phyloP scores from a whole-genome alignment of 2,797 vertebrate species.

The Neoniphon sammara region DNA sequence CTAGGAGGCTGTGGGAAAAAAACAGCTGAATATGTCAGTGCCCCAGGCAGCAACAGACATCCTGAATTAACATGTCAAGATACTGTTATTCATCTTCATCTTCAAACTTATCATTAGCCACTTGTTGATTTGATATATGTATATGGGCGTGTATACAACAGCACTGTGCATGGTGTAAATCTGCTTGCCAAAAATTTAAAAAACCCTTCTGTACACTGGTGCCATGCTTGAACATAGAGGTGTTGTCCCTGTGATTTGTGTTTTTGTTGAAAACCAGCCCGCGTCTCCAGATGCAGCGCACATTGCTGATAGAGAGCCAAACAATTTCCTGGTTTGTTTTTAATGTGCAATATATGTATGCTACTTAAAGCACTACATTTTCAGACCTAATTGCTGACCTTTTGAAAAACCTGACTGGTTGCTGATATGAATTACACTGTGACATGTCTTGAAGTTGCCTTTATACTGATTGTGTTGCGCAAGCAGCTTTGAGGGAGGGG shows the following conservation, averaged over 20 bases:
- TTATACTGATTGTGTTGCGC: conserved; percentile 66
- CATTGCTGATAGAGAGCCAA: conserved; percentile 59
- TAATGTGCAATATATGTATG: conserved; percentile 59
- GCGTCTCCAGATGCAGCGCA: conserved; percentile 59
- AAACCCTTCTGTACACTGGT: conserved; percentile 55
- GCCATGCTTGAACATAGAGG: conserved; percentile 65
- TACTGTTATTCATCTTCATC: conserved; percentile 36
- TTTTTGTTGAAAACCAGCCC: conserved; percentile 64
- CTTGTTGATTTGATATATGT: conserved; percentile 63
- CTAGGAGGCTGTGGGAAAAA: conserved; percentile 7
- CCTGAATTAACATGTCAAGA: conserved; percentile 25
- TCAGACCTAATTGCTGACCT: conserved; percentile 44
- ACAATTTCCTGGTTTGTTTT: conserved; percentile 60
- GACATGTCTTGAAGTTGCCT: conserved; percentile 77
- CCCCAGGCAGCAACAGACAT: conserved; percentile 47
- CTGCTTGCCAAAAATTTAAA: conserved; percentile 60
- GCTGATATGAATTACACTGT: conserved; percentile 73
- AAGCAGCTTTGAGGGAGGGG: conserved; percentile 52
- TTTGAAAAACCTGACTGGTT: conserved; percentile 44
- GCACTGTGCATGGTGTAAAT: conserved; percentile 74
- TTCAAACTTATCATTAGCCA: conserved; percentile 33
- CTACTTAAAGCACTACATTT: conserved; percentile 66
- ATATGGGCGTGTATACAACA: conserved; percentile 56
- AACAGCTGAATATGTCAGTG: conserved; percentile 1
- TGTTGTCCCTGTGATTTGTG: conserved; percentile 64